Evolutionary conservation across 2,797 vertebrate species (phyloP).

Genomic region (Chelidonichthys spinosus): DNA sequence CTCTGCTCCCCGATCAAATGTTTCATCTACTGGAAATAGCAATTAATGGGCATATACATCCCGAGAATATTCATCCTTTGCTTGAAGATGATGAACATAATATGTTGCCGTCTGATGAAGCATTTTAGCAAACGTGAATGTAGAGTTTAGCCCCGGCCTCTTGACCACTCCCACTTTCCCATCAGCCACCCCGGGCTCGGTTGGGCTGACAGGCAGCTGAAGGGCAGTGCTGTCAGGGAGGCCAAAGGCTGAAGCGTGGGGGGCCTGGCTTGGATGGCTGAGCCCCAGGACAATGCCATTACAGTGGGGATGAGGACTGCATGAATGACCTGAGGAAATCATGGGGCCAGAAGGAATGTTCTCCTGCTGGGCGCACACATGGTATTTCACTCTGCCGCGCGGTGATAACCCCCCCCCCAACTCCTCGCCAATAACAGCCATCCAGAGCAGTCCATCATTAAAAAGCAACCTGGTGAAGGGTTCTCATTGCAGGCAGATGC

Average conservation of each 20-base stretch:
- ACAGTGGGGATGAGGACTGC: conserved; percentile 80
- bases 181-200: conserved; percentile 36
- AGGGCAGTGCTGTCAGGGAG: conserved; percentile 73
- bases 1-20: neutral
- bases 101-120: neutral
- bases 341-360: conserved; percentile 89
- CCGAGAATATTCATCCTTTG: neutral
- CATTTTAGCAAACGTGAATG: conserved; percentile 18
- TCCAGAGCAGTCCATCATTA: conserved; percentile 66
- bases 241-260: conserved; percentile 73
- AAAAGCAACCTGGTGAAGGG: conserved; percentile 55
- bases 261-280: conserved; percentile 67
- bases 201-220: conserved; percentile 76
- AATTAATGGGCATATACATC: neutral
- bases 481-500: conserved; percentile 44
- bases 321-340: conserved; percentile 87
- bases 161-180: conserved; percentile 33
- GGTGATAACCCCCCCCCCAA: conserved; percentile 75
- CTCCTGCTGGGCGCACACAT: conserved; percentile 92
- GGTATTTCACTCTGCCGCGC: conserved; percentile 85
- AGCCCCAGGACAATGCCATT: conserved; percentile 80
- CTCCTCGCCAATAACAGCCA: conserved; percentile 62
- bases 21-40: conserved; percentile 4
- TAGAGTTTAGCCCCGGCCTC: conserved; percentile 24
- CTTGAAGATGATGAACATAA: neutral